Conservation (phyloP, 2,113 vertebrate genomes). For the Centropus bengalensis region DNA sequence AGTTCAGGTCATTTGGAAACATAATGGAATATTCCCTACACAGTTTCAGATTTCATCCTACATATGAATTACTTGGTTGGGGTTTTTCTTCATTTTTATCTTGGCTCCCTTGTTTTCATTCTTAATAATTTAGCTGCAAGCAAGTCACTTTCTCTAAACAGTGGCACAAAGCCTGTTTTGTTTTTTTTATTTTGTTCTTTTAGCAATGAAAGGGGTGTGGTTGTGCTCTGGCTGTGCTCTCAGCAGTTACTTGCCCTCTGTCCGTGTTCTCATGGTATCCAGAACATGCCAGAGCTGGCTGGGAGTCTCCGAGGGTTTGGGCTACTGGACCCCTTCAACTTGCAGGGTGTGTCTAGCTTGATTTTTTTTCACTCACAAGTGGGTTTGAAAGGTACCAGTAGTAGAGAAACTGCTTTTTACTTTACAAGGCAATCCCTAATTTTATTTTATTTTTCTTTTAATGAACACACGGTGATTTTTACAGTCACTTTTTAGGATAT, state of each 20-base stretch:
- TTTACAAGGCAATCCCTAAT: neutral
- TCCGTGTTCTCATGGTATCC: neutral
- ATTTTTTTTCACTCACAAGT: neutral
- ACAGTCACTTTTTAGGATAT: neutral
- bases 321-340: neutral
- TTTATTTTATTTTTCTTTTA: neutral
- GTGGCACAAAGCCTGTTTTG: neutral
- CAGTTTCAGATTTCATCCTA: neutral
- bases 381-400: neutral
- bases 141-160: neutral
- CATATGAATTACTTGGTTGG: neutral
- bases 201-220: neutral
- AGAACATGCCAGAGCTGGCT: neutral
- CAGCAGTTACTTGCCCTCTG: neutral
- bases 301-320: neutral
- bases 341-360: neutral
- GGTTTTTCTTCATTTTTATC: neutral
- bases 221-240: neutral
- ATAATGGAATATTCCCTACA: accelerated
- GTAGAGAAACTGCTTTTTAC: neutral
- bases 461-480: neutral
- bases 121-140: neutral
- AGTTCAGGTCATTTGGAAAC: neutral
- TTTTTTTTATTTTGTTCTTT: neutral
- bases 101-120: neutral